Evolutionary conservation across 2,888 invertebrate species (phyloP).

Genomic region (Thymelicus sylvestris): DNA sequence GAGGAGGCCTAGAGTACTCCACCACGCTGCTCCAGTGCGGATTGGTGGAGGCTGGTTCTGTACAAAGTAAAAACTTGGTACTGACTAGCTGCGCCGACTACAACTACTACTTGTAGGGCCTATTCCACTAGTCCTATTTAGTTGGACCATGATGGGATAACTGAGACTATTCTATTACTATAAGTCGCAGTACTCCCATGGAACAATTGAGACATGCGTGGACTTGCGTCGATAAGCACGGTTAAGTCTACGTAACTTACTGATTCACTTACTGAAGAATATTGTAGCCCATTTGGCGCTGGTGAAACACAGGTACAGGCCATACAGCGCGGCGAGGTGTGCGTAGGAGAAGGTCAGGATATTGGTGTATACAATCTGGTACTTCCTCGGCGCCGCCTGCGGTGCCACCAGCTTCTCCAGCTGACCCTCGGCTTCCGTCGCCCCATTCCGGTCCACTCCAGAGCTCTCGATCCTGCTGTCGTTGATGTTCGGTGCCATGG

Average conservation of each 20-base stretch:
- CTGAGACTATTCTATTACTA: too few species aligned
- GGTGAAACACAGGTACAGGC: constrained; percentile 51
- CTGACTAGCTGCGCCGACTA: too few species aligned
- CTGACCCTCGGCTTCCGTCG: not conserved
- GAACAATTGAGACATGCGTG: too few species aligned
- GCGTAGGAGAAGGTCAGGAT: constrained; percentile 50
- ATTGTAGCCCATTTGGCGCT: constrained; percentile 53
- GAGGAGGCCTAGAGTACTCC: too few species aligned
- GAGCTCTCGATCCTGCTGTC: not conserved
- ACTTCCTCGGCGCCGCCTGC: constrained; percentile 50
- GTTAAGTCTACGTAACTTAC: not conserved
- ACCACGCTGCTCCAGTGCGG: too few species aligned
- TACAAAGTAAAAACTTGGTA: too few species aligned
- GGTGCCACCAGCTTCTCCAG: constrained; percentile 46
- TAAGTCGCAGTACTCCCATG: too few species aligned
- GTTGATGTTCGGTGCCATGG: constrained; percentile 40
- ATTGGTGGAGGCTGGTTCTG: too few species aligned
- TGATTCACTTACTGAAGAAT: constrained; percentile 50
- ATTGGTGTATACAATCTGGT: constrained; percentile 48
- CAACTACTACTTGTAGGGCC: too few species aligned
- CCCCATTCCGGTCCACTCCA: not conserved
- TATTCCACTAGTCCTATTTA: too few species aligned
- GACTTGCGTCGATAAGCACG: too few species aligned
- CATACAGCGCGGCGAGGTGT: constrained; percentile 52
- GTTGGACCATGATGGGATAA: too few species aligned